A percentile compares a stretch with the other conserved stretches of the same genome.
Conservation (phyloP, 2,113 vertebrate genomes). For the Megaceryle torquata region DNA sequence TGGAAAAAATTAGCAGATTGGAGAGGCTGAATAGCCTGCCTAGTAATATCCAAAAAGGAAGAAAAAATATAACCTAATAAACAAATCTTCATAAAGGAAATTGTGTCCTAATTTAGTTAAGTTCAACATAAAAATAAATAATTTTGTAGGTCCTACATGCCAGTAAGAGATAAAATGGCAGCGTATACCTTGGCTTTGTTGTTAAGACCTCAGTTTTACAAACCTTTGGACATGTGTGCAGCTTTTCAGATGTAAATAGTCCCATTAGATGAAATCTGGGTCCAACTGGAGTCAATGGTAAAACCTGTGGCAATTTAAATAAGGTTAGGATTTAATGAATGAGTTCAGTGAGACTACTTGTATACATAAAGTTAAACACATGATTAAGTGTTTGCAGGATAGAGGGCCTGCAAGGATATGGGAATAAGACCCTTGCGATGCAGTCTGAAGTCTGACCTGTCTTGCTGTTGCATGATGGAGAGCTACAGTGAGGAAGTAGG, state of each 20-base stretch:
- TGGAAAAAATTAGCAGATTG: not conserved
- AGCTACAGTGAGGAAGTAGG: not conserved
- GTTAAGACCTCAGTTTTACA: not conserved
- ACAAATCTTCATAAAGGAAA: too few relatives aligned
- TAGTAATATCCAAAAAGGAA: not conserved
- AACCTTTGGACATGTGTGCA: not conserved
- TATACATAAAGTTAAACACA: constrained; percentile 9
- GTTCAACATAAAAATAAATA: not conserved
- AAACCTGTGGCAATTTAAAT: constrained; percentile 18
- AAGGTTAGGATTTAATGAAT: constrained; percentile 30
- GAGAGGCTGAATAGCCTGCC: not conserved
- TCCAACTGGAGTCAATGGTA: not conserved
- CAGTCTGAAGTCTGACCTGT: not conserved
- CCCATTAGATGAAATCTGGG: constrained; percentile 34
- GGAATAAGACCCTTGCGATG: not conserved
- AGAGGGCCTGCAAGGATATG: not conserved
- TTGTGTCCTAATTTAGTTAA: not conserved
- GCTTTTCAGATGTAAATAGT: constrained; percentile 58
- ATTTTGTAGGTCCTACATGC: not conserved
- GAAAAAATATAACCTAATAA: not conserved
- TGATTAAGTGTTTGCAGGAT: constrained; percentile 6
- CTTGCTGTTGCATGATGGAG: not conserved
- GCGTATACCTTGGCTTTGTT: not conserved
- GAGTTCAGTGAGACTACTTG: constrained; percentile 27
- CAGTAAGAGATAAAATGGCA: not conserved